Percentiles rank a stretch among this genome's conserved stretches.
These are phyloP conservation scores for Kradibia gibbosae DNA, from an alignment of 1,140 invertebrate species.

Conservation along the genomic window DNA sequence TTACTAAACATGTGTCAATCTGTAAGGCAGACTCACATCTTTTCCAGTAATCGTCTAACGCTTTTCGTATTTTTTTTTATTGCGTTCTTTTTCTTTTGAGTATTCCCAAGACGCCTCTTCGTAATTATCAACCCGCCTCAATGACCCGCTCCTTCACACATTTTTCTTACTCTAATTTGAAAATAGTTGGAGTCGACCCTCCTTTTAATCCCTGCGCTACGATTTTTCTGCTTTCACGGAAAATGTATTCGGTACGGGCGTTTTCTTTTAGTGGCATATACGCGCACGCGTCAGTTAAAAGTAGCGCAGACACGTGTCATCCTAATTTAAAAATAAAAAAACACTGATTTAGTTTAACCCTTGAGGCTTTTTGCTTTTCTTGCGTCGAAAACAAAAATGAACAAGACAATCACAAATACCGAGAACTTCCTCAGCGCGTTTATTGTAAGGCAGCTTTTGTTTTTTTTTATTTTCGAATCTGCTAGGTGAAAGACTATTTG, in stretches of 20 bases:
- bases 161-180: constrained; percentile 10
- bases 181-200: constrained; percentile 38
- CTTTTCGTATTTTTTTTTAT: constrained; percentile 23
- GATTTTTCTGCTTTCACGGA: constrained; percentile 35
- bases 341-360: constrained; percentile 18
- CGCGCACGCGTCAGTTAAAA: constrained; percentile 33
- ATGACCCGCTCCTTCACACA: background rate
- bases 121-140: background rate
- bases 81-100: constrained; percentile 22
- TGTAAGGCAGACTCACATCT: background rate
- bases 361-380: constrained; percentile 14
- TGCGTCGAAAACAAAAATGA: background rate
- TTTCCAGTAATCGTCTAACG: background rate
- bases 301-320: constrained; percentile 36
- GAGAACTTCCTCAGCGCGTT: background rate
- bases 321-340: constrained; percentile 47
- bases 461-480: constrained; percentile 1
- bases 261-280: constrained; percentile 38
- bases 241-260: background rate
- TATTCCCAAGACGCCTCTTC: background rate
- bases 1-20: background rate
- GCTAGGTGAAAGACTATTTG: background rate
- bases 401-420: background rate
- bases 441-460: background rate
- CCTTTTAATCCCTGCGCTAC: background rate